Conservation (phyloP, 2,888 invertebrate species). For the Pharmacophagus antenor region DNA sequence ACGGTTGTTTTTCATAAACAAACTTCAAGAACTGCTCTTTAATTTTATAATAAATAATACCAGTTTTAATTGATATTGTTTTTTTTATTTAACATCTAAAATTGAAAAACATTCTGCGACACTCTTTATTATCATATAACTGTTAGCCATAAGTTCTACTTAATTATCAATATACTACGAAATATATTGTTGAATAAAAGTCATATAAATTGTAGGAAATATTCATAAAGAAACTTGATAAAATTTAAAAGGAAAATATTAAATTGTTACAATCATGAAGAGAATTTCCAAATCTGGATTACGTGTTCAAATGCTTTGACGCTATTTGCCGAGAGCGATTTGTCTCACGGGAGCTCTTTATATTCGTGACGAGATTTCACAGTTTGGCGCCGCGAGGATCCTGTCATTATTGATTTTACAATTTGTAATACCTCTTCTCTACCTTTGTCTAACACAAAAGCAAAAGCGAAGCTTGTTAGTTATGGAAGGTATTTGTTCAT, state of each 20-base stretch:
- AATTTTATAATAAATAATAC: too few relatives aligned
- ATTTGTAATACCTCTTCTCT: constrained; percentile 14
- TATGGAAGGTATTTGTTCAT: not conserved
- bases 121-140: too few relatives aligned
- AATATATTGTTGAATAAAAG: too few relatives aligned
- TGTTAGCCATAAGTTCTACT: too few relatives aligned
- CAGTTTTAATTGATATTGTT: too few relatives aligned
- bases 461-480: not conserved
- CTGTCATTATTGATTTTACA: constrained; percentile 27
- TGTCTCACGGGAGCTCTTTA: constrained; percentile 31
- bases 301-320: constrained; percentile 27
- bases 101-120: too few relatives aligned
- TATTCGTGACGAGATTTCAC: constrained; percentile 30
- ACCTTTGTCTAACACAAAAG: constrained; percentile 16
- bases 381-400: constrained; percentile 24
- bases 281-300: constrained; percentile 23
- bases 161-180: too few relatives aligned
- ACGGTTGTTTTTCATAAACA: too few relatives aligned
- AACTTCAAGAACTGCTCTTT: too few relatives aligned
- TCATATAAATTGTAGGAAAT: too few relatives aligned
- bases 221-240: not conserved
- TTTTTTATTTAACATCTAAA: too few relatives aligned
- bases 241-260: constrained; percentile 1
- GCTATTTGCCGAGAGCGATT: constrained; percentile 29
- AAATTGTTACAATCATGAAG: constrained; percentile 7